Conservation (phyloP, 37 sponge, comb jelly and placozoan genomes). For the Geodia barretti region DNA sequence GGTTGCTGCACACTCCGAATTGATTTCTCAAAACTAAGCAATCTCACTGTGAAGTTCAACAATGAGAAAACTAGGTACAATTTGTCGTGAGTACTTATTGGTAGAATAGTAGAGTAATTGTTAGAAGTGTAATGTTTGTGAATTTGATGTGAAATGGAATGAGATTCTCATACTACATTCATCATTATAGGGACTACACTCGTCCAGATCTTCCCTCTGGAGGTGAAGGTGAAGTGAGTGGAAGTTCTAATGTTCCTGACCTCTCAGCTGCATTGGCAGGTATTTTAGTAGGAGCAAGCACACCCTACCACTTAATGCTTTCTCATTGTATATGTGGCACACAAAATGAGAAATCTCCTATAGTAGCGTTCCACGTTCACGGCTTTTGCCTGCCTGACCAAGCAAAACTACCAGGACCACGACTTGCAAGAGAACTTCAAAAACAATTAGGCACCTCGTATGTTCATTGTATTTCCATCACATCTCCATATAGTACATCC, state of each 20-base stretch:
- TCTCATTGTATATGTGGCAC: not conserved
- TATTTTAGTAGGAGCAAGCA: too few species aligned
- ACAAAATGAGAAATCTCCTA: not conserved
- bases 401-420: too few species aligned
- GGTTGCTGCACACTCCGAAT: conserved; percentile 93
- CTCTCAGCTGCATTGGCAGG: conserved; percentile 49
- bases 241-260: conserved; percentile 24
- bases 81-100: too few species aligned
- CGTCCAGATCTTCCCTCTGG: conserved; percentile 64
- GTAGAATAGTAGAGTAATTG: too few species aligned
- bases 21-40: conserved; percentile 82
- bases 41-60: conserved; percentile 82
- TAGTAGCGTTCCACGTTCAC: not conserved
- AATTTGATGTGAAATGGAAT: not conserved
- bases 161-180: not conserved
- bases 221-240: not conserved
- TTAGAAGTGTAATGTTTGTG: too few species aligned
- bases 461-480: too few species aligned
- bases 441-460: too few species aligned
- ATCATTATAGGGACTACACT: conserved; percentile 54
- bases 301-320: too few species aligned
- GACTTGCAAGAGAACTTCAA: too few species aligned
- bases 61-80: conserved; percentile 89
- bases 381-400: not conserved
- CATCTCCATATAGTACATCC: too few species aligned